Conservation (phyloP, 1,140 invertebrate species). For the Nymphalis io region DNA sequence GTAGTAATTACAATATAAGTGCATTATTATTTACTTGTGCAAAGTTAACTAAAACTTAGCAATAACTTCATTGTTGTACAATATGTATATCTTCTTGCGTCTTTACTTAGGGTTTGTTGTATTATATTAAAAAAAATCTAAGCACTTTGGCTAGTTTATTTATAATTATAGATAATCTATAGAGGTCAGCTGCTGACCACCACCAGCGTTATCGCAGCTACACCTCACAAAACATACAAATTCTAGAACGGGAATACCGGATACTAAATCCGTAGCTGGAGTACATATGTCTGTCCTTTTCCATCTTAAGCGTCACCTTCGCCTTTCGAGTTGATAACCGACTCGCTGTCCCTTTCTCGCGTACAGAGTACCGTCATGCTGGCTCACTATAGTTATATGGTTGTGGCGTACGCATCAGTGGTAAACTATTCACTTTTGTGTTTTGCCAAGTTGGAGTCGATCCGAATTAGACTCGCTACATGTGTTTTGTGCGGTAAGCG, state of each 20-base stretch:
- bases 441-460: slow-evolving; percentile 61
- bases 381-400: slow-evolving; percentile 31
- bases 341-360: slow-evolving; percentile 49
- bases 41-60: too few relatives aligned
- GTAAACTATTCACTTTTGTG: slow-evolving; percentile 63
- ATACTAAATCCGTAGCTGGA: slow-evolving; percentile 46
- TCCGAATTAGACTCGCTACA: slow-evolving; percentile 50
- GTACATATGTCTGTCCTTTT: slow-evolving; percentile 47
- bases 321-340: slow-evolving; percentile 36
- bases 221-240: slow-evolving; percentile 53
- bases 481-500: slow-evolving; percentile 44
- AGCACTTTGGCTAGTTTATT: slow-evolving; percentile 20
- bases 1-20: too few relatives aligned
- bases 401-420: slow-evolving; percentile 42
- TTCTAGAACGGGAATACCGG: slow-evolving; percentile 67
- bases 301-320: slow-evolving; percentile 19
- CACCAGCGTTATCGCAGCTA: slow-evolving; percentile 44
- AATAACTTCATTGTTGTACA: too few relatives aligned
- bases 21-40: too few relatives aligned
- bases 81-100: too few relatives aligned
- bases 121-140: neutral
- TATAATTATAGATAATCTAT: slow-evolving; percentile 46
- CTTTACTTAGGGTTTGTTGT: neutral
- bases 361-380: slow-evolving; percentile 40
- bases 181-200: slow-evolving; percentile 57